phyloP scores from a whole-genome alignment of 2,113 vertebrate species.

The Heteronetta atricapilla region DNA sequence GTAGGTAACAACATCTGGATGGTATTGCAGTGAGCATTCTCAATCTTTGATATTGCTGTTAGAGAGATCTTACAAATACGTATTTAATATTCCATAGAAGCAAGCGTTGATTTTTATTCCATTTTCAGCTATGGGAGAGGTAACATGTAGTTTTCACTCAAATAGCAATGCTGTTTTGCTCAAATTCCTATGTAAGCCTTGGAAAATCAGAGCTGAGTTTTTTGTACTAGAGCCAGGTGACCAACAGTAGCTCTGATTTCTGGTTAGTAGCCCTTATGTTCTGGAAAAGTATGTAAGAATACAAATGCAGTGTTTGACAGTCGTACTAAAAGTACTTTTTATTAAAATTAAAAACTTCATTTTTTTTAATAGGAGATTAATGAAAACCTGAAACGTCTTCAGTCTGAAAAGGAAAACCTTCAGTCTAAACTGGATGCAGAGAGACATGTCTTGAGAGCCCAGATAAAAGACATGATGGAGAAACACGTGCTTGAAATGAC shows the following conservation, averaged over 20 bases:
- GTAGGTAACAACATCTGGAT: neutral
- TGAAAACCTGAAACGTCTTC: constrained; percentile 78
- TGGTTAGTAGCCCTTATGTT: neutral
- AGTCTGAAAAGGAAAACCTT: constrained; percentile 86
- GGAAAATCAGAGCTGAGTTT: neutral
- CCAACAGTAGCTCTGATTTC: neutral
- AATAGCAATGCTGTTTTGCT: neutral
- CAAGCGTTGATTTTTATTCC: neutral
- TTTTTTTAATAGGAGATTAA: constrained; percentile 75
- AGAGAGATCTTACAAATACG: neutral
- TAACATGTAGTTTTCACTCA: neutral
- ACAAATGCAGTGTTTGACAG: neutral
- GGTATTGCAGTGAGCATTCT: neutral
- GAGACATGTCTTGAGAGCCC: constrained; percentile 91
- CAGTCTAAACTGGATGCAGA: constrained; percentile 90
- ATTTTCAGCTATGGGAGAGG: neutral
- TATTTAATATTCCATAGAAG: neutral
- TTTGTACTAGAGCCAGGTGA: neutral
- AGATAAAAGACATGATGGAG: constrained; percentile 88
- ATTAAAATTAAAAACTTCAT: neutral
- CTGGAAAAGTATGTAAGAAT: neutral
- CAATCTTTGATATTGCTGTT: neutral
- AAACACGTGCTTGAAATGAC: constrained; percentile 84
- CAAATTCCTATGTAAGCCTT: neutral
- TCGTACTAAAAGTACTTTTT: neutral